These are phyloP conservation scores for Pipistrellus kuhlii DNA, from an alignment of 2,797 vertebrate genomes.

Conservation along the genomic window DNA sequence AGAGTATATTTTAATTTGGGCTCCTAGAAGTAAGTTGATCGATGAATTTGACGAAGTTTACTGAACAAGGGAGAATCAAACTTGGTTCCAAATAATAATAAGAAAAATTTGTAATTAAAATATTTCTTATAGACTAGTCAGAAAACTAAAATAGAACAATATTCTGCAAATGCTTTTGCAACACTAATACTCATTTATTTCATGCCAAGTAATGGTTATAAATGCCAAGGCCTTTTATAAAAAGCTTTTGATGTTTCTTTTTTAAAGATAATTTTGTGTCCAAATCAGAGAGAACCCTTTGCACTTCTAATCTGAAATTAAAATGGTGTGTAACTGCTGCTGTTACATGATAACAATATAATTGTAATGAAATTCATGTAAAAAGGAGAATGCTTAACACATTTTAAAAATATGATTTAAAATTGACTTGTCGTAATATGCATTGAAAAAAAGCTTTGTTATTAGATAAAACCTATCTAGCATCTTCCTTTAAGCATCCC, in stretches of 20 bases:
- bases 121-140: background rate
- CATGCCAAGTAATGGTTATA: conserved; percentile 51
- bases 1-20: background rate
- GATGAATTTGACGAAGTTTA: conserved; percentile 39
- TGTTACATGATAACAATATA: background rate
- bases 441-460: conserved; percentile 39
- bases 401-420: background rate
- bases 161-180: background rate
- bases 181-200: conserved; percentile 48
- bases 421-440: conserved; percentile 59
- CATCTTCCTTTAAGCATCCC: conserved; percentile 25
- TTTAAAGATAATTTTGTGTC: conserved; percentile 44
- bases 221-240: conserved; percentile 58
- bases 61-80: conserved; percentile 1
- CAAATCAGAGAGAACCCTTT: conserved; percentile 19
- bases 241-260: conserved; percentile 48
- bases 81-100: background rate
- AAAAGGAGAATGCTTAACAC: background rate
- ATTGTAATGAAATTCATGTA: conserved; percentile 41
- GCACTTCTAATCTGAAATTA: conserved; percentile 1
- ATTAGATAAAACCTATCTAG: background rate
- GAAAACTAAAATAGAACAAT: conserved; percentile 43
- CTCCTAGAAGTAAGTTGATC: background rate
- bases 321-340: background rate
- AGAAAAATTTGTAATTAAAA: conserved; percentile 40